These are phyloP conservation scores for Caenorhabditis doughertyi DNA, from an alignment of 2,888 invertebrate genomes.

Conservation along the genomic window DNA sequence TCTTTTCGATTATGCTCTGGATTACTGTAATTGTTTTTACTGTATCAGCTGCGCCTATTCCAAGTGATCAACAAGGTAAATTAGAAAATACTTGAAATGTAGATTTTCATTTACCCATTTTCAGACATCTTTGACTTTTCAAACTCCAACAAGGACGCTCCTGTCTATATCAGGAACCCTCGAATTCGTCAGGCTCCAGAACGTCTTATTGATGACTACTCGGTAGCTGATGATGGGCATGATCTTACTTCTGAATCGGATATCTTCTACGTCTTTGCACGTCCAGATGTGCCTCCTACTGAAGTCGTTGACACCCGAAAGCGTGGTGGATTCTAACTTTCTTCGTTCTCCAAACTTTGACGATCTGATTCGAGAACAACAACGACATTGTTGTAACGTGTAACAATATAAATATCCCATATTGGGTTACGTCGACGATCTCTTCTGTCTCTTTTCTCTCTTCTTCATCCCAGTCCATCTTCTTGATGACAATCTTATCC, in stretches of 20 bases:
- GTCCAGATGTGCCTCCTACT: neutral
- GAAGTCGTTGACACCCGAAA: conserved; percentile 10
- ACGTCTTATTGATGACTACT: conserved; percentile 38
- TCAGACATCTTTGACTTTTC: conserved; percentile 47
- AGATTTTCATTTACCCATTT: neutral
- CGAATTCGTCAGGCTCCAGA: conserved; percentile 34
- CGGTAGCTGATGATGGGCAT: conserved; percentile 30
- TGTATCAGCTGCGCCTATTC: conserved; percentile 28
- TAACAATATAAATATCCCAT: conserved; percentile 33
- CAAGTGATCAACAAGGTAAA: conserved; percentile 28
- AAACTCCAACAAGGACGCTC: conserved; percentile 25
- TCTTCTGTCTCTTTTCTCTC: neutral
- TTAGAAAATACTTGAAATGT: neutral
- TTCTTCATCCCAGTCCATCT: neutral
- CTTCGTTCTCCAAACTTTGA: neutral
- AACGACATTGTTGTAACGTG: conserved; percentile 33
- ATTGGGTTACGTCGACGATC: conserved; percentile 30
- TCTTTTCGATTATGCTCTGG: neutral
- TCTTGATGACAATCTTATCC: neutral
- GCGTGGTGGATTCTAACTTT: conserved; percentile 38
- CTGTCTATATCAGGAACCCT: conserved; percentile 1
- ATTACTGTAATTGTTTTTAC: conserved; percentile 17
- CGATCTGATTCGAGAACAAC: conserved; percentile 10
- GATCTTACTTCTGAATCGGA: conserved; percentile 33
- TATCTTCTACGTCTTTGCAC: conserved; percentile 38